Evolutionary conservation across 1,140 invertebrate genomes (phyloP).

Genomic region (Vanessa tameamea): DNA sequence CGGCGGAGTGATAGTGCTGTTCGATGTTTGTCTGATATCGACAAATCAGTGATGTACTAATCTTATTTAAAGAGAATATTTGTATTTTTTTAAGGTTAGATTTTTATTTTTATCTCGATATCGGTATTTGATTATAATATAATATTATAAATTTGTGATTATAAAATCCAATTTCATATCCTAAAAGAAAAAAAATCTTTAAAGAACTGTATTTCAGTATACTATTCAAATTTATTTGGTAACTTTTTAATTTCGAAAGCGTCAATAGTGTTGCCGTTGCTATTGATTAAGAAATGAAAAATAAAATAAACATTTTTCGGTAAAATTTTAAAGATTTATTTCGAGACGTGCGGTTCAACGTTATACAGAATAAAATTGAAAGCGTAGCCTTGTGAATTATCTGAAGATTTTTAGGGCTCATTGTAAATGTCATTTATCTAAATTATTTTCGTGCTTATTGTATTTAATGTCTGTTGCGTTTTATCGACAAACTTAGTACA

Average conservation of each 20-base stretch:
- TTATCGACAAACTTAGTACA: constrained; percentile 31
- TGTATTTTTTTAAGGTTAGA: neutral
- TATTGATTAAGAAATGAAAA: too few relatives aligned
- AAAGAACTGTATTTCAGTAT: too few relatives aligned
- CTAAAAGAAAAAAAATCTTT: too few relatives aligned
- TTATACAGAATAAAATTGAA: neutral
- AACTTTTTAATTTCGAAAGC: too few relatives aligned
- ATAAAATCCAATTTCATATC: too few relatives aligned
- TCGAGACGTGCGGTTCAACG: neutral
- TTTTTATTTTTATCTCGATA: neutral
- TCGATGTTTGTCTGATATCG: constrained; percentile 34
- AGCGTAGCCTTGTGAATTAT: neutral
- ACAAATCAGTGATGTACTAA: constrained; percentile 15
- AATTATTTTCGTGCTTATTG: neutral
- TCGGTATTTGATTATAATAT: too few relatives aligned
- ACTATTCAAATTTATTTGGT: too few relatives aligned
- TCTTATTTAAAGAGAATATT: constrained; percentile 19
- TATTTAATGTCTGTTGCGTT: constrained; percentile 14
- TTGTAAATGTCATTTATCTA: too few relatives aligned
- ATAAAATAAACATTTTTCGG: too few relatives aligned
- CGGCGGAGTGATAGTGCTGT: constrained; percentile 50
- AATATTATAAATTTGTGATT: neutral
- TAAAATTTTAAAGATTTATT: too few relatives aligned
- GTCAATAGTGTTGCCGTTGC: too few relatives aligned
- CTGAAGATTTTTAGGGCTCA: neutral